Base-by-base conservation (phyloP, 92 coral and sea anemone species). In the Bergia sp. region DNA sequence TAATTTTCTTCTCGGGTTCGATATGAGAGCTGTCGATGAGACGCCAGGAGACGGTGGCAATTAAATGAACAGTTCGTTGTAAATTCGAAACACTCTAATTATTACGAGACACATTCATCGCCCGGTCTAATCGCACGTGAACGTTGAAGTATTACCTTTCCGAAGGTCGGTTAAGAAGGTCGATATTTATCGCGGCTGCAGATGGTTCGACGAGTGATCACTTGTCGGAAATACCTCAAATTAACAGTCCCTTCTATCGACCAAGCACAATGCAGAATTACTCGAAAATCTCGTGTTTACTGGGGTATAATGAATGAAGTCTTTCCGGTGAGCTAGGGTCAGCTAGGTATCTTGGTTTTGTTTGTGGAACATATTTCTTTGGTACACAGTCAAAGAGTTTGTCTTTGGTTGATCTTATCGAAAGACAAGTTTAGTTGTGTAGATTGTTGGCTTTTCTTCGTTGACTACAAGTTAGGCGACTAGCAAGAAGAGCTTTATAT, bases 171-270 rank as follows among this genome's bases (percentile, higher is more conserved):
- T 45, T 72, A 84, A 84, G 67, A 72, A 73, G 87, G 87, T 71
- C 87, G 87, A 84, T 71, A 40, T 84, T 84, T 84, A 84, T 84
- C 87, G 23, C 65, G 36, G 67, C 18, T 84, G 87, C 87, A 84
- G 79, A 84, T 84, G 78, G 66, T 36, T 36, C 66, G 87, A 84
- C 79, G 87, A 84, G 66, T 84, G 87, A 84, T 84, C 1, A 37
- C 45, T 67, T 84, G 87, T 84, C 87, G 87, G 79, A 84, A 69
- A 84, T 47, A 84, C 65, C 66, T 47, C 78, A 84, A 84, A 71
- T 84, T 84, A 84, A 84, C 87, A 71, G 67, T 23, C 78, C 77
- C 65, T 72, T 84, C 87, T 73, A 37, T 71, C 79, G 58, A 84
- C 87, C 87, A 37, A 45, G 43, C 66, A 84, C 87, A 84, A 47